Evolutionary conservation across 2,888 invertebrate genomes (phyloP).

Genomic region (Drosophila yooni): DNA sequence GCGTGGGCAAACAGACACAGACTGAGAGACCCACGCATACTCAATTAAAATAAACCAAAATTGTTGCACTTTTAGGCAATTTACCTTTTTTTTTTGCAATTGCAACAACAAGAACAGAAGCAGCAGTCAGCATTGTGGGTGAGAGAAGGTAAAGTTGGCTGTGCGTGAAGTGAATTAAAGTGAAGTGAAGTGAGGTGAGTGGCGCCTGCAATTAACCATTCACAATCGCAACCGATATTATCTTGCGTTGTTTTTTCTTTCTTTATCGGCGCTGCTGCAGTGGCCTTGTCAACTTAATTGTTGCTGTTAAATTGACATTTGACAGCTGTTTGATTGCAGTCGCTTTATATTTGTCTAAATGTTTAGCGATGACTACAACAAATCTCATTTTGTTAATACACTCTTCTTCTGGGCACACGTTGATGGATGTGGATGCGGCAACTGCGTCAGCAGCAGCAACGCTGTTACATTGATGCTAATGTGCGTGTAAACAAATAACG

Average conservation of each 20-base stretch:
- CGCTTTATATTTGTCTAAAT: slow-evolving; percentile 41
- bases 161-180: slow-evolving; percentile 44
- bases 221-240: slow-evolving; percentile 48
- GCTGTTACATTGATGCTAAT: slow-evolving; percentile 73
- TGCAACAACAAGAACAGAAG: slow-evolving; percentile 25
- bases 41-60: slow-evolving; percentile 69
- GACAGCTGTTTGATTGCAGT: slow-evolving; percentile 55
- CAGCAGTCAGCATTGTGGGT: slow-evolving; percentile 16
- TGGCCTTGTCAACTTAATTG: slow-evolving; percentile 31
- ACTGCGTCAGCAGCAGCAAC: slow-evolving; percentile 59
- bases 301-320: slow-evolving; percentile 43
- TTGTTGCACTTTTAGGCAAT: slow-evolving; percentile 51
- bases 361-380: slow-evolving; percentile 18
- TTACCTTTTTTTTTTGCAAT: slow-evolving; percentile 52
- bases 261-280: slow-evolving; percentile 38
- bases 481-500: slow-evolving; percentile 79
- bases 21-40: slow-evolving; percentile 63
- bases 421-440: slow-evolving; percentile 61
- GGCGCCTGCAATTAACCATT: slow-evolving; percentile 51
- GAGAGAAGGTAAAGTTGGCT: slow-evolving; percentile 15
- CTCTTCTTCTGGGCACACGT: slow-evolving; percentile 37
- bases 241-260: slow-evolving; percentile 10
- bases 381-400: slow-evolving; percentile 45
- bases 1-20: slow-evolving; percentile 65
- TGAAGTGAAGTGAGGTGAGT: slow-evolving; percentile 51